phyloP scores from a whole-genome alignment of 2,113 vertebrate genomes.

The Sander vitreus region DNA sequence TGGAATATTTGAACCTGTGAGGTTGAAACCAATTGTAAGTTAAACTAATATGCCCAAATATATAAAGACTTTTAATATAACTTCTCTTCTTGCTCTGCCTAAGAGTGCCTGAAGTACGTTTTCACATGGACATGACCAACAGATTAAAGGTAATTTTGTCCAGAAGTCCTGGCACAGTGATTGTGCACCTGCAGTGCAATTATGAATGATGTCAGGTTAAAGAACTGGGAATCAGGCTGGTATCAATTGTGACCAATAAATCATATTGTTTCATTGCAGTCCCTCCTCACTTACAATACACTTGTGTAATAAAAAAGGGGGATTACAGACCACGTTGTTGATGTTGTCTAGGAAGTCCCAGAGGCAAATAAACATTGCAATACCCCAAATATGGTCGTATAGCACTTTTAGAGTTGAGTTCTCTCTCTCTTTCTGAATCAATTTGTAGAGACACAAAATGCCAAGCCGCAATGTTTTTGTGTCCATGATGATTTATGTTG shows the following conservation, averaged over 20 bases:
- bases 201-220: background rate
- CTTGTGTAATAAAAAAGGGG: conserved; percentile 23
- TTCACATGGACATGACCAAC: conserved; percentile 10
- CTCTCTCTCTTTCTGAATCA: too few species aligned
- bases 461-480: conserved; percentile 39
- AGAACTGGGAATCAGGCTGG: conserved; percentile 15
- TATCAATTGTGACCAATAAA: conserved; percentile 18
- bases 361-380: conserved; percentile 42
- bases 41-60: conserved; percentile 17
- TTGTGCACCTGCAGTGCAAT: background rate
- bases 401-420: conserved; percentile 17
- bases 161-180: background rate
- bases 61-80: conserved; percentile 15
- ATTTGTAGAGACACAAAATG: conserved; percentile 28
- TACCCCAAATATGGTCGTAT: conserved; percentile 36
- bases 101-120: background rate
- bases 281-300: conserved; percentile 21
- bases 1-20: conserved; percentile 17
- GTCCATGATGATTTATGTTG: conserved; percentile 31
- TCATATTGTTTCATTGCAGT: background rate
- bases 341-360: conserved; percentile 37
- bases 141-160: conserved; percentile 4
- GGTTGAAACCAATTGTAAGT: conserved; percentile 22
- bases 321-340: conserved; percentile 40
- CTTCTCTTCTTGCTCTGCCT: conserved; percentile 1